phyloP scores from a whole-genome alignment of 2,888 invertebrate genomes.

The Mythimna impura region DNA sequence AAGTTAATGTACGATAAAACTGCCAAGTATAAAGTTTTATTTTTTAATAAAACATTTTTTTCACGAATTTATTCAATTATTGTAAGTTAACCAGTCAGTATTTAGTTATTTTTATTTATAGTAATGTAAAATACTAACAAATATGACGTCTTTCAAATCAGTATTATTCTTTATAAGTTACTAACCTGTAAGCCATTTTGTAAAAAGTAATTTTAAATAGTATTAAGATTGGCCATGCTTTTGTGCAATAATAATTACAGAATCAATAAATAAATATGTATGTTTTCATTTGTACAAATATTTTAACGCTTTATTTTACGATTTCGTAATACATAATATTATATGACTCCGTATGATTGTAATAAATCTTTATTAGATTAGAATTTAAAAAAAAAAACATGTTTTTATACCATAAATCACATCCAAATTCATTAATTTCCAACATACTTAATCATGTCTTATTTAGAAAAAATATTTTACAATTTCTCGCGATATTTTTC shows the following conservation, averaged over 20 bases:
- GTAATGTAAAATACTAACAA: conserved; percentile 46
- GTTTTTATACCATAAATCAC: too few species aligned
- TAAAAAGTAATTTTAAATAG: conserved; percentile 45
- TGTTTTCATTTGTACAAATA: too few species aligned
- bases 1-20: not conserved
- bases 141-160: conserved; percentile 63
- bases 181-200: conserved; percentile 44
- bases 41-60: not conserved
- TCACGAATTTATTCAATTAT: conserved; percentile 17
- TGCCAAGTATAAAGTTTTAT: not conserved
- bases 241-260: not conserved
- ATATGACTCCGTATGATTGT: too few species aligned
- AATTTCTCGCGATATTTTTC: too few species aligned
- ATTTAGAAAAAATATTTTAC: too few species aligned
- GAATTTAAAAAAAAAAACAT: too few species aligned
- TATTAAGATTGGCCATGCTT: conserved; percentile 38
- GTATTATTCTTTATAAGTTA: conserved; percentile 65
- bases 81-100: conserved; percentile 37
- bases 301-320: too few species aligned
- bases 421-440: too few species aligned
- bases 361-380: too few species aligned
- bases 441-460: too few species aligned
- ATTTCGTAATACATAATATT: too few species aligned
- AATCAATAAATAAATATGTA: too few species aligned
- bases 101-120: conserved; percentile 21